phyloP scores from a whole-genome alignment of 2,113 vertebrate species.

The Dicaeum eximium region DNA sequence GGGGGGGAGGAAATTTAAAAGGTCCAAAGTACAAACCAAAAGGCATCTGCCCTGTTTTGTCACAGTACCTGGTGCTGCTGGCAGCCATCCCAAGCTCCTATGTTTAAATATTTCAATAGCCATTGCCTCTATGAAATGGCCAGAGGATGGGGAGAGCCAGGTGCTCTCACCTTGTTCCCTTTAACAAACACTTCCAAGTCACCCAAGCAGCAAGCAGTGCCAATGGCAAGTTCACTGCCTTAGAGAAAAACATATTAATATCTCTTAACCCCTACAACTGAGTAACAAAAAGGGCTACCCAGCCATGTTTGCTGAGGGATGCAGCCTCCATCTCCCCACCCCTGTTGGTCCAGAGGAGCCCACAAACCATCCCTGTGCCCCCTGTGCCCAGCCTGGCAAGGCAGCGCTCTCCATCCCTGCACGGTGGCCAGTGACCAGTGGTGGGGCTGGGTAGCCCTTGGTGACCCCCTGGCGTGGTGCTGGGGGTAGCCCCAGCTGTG shows the following conservation, averaged over 20 bases:
- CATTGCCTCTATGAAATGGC: neutral
- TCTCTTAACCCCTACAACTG: fast-evolving
- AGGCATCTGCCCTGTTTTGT: neutral
- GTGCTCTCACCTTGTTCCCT: neutral
- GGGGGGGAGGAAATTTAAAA: fast-evolving
- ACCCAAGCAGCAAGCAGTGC: neutral
- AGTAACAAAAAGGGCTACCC: neutral
- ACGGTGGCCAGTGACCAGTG: fast-evolving
- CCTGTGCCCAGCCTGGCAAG: fast-evolving
- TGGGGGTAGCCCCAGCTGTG: fast-evolving
- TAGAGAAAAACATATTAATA: neutral
- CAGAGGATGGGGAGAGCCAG: neutral
- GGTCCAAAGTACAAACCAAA: neutral
- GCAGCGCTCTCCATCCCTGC: neutral
- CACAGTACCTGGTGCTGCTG: neutral
- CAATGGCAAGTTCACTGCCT: neutral
- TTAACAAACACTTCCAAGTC: neutral
- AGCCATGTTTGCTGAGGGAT: neutral
- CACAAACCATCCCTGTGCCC: fast-evolving
- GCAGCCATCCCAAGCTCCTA: neutral
- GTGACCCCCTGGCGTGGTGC: neutral
- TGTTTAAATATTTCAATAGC: neutral
- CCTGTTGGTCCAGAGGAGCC: neutral
- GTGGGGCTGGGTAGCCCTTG: neutral
- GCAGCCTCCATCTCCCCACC: neutral